A percentile compares a stretch with the other conserved stretches of the same genome.
Conservation (phyloP, 2,888 invertebrate genomes). For the Cryptocephalus moraei region DNA sequence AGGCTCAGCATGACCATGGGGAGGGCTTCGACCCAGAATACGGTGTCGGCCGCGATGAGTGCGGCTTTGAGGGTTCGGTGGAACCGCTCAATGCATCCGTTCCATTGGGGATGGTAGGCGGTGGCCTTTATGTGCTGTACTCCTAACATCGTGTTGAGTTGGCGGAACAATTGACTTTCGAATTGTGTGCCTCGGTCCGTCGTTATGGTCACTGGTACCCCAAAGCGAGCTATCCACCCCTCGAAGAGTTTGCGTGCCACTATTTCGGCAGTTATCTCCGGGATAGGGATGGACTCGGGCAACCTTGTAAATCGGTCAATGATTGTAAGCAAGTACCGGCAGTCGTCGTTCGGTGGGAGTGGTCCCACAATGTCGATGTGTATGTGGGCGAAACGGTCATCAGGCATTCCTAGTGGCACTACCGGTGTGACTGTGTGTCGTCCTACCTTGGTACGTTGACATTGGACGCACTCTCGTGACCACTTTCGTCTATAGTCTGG, state of each 20-base stretch:
- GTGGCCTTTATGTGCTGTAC: no score
- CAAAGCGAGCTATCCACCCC: constrained; percentile 4
- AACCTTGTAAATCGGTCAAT: constrained; percentile 11
- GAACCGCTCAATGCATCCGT: constrained; percentile 15
- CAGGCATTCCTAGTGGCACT: neutral
- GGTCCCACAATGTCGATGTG: constrained; percentile 13
- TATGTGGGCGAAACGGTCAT: constrained; percentile 2
- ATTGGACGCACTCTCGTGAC: neutral
- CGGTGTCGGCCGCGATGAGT: constrained; percentile 3
- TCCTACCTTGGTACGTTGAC: neutral
- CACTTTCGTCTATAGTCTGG: neutral
- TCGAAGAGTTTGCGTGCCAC: no score
- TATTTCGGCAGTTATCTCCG: no score
- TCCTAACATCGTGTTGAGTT: no score
- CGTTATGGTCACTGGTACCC: constrained; percentile 2
- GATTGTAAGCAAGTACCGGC: constrained; percentile 9
- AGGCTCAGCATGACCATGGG: constrained; percentile 3
- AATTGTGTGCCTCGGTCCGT: constrained; percentile 7
- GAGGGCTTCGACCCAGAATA: constrained; percentile 8
- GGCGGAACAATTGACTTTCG: neutral
- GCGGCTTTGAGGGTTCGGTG: constrained; percentile 6
- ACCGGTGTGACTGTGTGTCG: neutral
- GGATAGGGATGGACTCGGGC: constrained; percentile 12
- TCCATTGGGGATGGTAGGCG: no score
- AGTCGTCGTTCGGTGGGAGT: constrained; percentile 5